Evolutionary conservation across 2,888 invertebrate genomes (phyloP).

Genomic region (Eulithis testata): DNA sequence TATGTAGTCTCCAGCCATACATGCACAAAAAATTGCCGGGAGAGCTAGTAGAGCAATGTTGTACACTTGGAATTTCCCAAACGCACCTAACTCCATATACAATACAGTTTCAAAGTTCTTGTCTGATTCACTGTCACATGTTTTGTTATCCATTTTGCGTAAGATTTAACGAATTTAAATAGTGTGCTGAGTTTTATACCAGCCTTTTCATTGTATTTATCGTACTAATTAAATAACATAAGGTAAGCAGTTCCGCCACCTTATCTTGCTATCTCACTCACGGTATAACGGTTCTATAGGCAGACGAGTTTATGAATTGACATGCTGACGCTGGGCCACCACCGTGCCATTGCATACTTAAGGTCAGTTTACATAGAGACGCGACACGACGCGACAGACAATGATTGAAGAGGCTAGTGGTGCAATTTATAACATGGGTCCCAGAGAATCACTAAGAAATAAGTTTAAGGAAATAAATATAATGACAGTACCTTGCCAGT

Average conservation of each 20-base stretch:
- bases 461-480: too few relatives aligned
- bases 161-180: constrained; percentile 38
- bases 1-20: constrained; percentile 73
- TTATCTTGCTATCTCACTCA: constrained; percentile 25
- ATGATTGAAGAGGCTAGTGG: too few relatives aligned
- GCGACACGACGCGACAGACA: too few relatives aligned
- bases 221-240: constrained; percentile 25
- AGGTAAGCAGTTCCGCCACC: constrained; percentile 3
- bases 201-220: constrained; percentile 34
- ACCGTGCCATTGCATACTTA: background rate
- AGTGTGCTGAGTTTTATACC: constrained; percentile 50
- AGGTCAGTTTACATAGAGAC: too few relatives aligned
- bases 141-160: constrained; percentile 46
- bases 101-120: constrained; percentile 66
- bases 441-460: too few relatives aligned
- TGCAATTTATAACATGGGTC: too few relatives aligned
- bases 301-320: background rate
- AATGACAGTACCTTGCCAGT: too few relatives aligned
- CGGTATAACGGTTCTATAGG: constrained; percentile 8
- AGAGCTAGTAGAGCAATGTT: constrained; percentile 62
- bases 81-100: constrained; percentile 66
- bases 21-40: constrained; percentile 65
- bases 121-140: constrained; percentile 51
- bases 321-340: background rate
- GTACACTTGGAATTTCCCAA: constrained; percentile 70